phyloP scores from a whole-genome alignment of 2,113 vertebrate species.

The Nycticryphes semicollaris region DNA sequence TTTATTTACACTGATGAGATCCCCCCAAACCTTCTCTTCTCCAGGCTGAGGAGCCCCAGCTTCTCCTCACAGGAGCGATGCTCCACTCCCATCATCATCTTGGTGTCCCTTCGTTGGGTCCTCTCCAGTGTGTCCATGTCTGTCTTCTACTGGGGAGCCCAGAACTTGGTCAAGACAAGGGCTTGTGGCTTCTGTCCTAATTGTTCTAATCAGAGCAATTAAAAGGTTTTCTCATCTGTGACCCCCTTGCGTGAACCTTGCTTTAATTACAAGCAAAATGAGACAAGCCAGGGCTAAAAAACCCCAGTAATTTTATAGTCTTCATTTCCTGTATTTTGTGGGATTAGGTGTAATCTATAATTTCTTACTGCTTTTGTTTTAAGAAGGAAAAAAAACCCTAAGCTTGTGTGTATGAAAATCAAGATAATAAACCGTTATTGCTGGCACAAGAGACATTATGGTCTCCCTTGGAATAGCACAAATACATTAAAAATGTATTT shows the following conservation, averaged over 20 bases:
- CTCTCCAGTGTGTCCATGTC: neutral
- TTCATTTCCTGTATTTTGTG: neutral
- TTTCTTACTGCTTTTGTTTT: neutral
- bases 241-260: neutral
- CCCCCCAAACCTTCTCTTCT: no score
- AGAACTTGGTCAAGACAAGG: neutral
- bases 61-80: no score
- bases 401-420: neutral
- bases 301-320: neutral
- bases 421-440: neutral
- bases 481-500: constrained; percentile 45
- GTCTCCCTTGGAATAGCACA: neutral
- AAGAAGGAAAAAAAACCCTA: neutral
- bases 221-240: neutral
- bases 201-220: neutral
- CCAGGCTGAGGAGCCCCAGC: no score
- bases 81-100: neutral
- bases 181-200: neutral
- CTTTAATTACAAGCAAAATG: neutral
- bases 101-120: no score
- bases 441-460: neutral
- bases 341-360: neutral
- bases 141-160: neutral
- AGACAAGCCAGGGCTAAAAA: neutral
- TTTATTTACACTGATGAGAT: no score